Base-by-base conservation (phyloP, 2,797 vertebrate genomes). In the Melanotaenia maccullochi region DNA sequence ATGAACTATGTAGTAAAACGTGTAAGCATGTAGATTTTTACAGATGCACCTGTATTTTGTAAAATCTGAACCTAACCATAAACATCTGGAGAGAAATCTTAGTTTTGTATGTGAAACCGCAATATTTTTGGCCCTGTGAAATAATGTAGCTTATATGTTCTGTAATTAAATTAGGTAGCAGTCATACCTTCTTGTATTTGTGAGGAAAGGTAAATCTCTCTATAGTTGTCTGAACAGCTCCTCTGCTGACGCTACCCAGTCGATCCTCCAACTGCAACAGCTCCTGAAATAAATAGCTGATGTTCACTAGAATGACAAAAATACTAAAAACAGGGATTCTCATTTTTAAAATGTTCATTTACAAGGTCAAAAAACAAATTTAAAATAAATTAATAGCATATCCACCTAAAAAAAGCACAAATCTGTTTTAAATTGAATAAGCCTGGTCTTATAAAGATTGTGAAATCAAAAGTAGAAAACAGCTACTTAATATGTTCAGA, bases 151-250 rank as follows among this genome's bases (percentile, higher is more conserved):
- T 12, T 5, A 3, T 9, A 16, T 32, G 49, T 14, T 68, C 49
- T 28, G n/a, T 18, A 4, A 18, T 32, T 16, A 18, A 18, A 20
- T 32, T 3, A 49, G 20, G 18, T 49, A 8, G 7, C 54, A 9
- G 28, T 30, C 25, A 1, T 88, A 99, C 97, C 97, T 99, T 99
- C 93, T 99, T 99, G 90, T 99, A 99, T 80, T 99, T 99, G 95
- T 99, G 98, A 60, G 98, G 98, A 82, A 99, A 99, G 69, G 98
- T 99, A 89, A 96, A 99, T 76, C 97, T 95, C 93, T 99, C 98
- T 0, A 99, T 99, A 75, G 96, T 99, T 69, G 97, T 97, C 92
- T 99, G 97, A 57, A 98, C 91, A 0, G 97, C 97, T 8, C 97
- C 97, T 72, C 96, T 93, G 75, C 94, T 97, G 84, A 99, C 97